Evolutionary conservation across 2,113 vertebrate genomes (phyloP), one percentile per base, ranked within the genome.

Genomic region (Macaca nemestrina): DNA sequence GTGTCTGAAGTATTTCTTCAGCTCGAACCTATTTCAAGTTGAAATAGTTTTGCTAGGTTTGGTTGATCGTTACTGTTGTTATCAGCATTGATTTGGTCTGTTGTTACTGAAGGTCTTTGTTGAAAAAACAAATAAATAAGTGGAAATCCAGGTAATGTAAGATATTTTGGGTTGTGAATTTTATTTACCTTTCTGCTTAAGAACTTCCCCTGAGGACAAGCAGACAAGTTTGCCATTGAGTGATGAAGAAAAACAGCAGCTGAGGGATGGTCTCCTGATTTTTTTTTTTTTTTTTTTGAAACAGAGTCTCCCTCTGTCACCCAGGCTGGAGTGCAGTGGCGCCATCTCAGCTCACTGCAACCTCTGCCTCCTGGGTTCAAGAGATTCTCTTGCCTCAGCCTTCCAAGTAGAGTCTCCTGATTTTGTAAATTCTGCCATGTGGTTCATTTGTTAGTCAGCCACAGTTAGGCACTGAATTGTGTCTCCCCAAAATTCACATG

Each of bases 1-100:
- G 52, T 78, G 79, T 75, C 72, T 68, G 5, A 93, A 93, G 50
- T 27, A n/a, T 25, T 57, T 84, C 90, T 52, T 81, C 95, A 76
- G n/a, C 50, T 43, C 5, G 22, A 83, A 80, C 13, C n/a, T n/a
- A 10, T 76, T 93, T 90, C 48, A 68, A 52, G 43, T 73, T 67
- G 64, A 79, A 75, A 8, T 16, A 38, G 11, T 55, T 95, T 67
- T n/a, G 27, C 70, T 67, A 45, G 0, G 13, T 89, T 48, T 59
- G 43, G 27, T 79, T n/a, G n/a, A 12, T 25, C 6, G 0, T 78
- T 55, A 80, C 50, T 27, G 0, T 79, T 18, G 18, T 18, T 30
- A 18, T 16, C 73, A 4, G 35, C 57, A 11, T 67, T 32, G 67
- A 20, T 79, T 84, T 45, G 9, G 9, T 70, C 75, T 38, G 30